These are phyloP conservation scores for Ormyrus thymus DNA, from an alignment of 2,888 invertebrate species.

Conservation along the genomic window DNA sequence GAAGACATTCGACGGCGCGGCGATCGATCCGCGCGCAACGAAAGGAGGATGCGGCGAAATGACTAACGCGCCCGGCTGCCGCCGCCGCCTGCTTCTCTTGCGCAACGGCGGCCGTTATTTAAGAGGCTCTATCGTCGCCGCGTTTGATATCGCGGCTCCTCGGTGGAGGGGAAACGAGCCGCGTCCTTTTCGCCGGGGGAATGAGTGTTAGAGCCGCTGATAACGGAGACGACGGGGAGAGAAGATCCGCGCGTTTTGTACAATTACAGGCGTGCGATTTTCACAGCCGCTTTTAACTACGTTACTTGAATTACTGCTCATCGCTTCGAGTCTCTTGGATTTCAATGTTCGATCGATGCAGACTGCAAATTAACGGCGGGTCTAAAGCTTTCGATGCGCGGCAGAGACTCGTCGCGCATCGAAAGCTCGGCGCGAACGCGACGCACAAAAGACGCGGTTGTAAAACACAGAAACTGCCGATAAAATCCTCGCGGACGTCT, in stretches of 20 bases:
- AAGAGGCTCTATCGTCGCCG: not conserved
- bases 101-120: slow-evolving; percentile 1
- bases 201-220: not conserved
- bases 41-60: slow-evolving; percentile 8
- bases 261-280: no score
- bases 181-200: not conserved
- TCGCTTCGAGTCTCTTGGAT: no score
- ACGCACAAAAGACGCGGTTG: no score
- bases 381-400: no score
- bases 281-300: no score
- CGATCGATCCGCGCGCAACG: not conserved
- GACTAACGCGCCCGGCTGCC: slow-evolving; percentile 27
- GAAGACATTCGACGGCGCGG: not conserved
- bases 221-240: not conserved
- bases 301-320: no score
- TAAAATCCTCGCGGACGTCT: slow-evolving; percentile 21
- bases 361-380: no score
- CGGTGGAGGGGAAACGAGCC: slow-evolving; percentile 28
- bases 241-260: slow-evolving; percentile 4
- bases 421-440: no score
- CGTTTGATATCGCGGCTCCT: slow-evolving; percentile 42
- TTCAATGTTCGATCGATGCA: no score
- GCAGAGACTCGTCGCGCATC: no score
- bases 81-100: slow-evolving; percentile 21
- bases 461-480: not conserved